Base-by-base conservation (phyloP, 2,797 vertebrate species). In the Apodemus agrarius region DNA sequence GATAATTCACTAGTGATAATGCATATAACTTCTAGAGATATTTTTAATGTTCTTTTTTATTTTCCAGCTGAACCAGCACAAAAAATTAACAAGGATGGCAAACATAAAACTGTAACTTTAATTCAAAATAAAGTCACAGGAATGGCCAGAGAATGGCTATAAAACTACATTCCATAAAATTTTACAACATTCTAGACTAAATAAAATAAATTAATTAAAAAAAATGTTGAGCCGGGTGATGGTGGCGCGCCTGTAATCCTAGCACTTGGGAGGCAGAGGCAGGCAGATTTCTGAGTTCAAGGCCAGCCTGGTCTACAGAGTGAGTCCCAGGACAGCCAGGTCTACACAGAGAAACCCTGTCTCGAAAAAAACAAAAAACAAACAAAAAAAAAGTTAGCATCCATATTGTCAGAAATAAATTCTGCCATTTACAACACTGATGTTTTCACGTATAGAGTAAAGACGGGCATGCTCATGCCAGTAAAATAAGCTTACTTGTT, bases 401-500 rank as follows among this genome's bases (percentile, higher is more conserved):
- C 16, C 10, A 90, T 95, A 95, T 46, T 72, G 3, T 74, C 59
- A 94, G 37, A 93, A 65, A 75, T 83, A 84, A 87, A 88, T 63
- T 37, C 26, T 94, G 54, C 49, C 43, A 67, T n/a, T 86, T 93
- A 29, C 14, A n/a, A 83, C 0, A 40, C 0, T 29, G 22, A 75
- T 52, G 11, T 46, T 49, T 82, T 75, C 61, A 81, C 0, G 57
- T 1, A 86, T 3, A 88, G 13, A 79, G 10, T 6, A 14, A 85
- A 78, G 63, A 89, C 40, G 17, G 8, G 13, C 31, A 12, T 9
- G 24, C 26, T 83, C 13, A 10, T 31, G 37, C 59, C 54, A 95
- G 76, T 19, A 1, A 26, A 40, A 80, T 22, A 75, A 97, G 97
- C 98, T 98, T 98, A 99, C 98, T 97, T 99, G 98, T 97, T 98